phyloP scores from a whole-genome alignment of 1,140 invertebrate genomes.

The Megalonaias nervosa region DNA sequence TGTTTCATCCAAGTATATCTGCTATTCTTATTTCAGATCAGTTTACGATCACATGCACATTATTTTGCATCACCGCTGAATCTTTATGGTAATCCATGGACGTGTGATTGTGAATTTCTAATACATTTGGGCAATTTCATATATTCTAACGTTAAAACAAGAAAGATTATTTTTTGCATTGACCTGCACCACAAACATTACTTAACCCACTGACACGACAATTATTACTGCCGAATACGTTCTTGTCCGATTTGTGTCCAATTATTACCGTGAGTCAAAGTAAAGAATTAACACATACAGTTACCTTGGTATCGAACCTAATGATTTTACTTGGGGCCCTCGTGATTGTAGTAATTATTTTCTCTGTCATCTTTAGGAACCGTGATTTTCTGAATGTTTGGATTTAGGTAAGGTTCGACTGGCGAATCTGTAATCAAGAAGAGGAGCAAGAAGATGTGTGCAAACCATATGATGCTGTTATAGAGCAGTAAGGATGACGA shows the following conservation, averaged over 20 bases:
- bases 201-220: neutral
- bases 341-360: conserved; percentile 11
- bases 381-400: conserved; percentile 48
- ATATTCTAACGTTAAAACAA: conserved; percentile 21
- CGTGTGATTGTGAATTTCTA: conserved; percentile 42
- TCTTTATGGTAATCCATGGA: conserved; percentile 50
- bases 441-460: conserved; percentile 26
- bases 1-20: no score
- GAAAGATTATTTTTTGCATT: conserved; percentile 24
- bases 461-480: conserved; percentile 53
- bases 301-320: conserved; percentile 17
- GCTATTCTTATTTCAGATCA: no score
- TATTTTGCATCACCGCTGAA: conserved; percentile 14
- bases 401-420: conserved; percentile 47
- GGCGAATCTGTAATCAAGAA: conserved; percentile 28
- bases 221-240: neutral
- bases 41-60: no score
- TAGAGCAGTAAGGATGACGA: conserved; percentile 55
- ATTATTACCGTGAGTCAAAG: conserved; percentile 4
- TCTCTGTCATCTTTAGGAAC: conserved; percentile 36
- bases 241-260: neutral
- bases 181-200: conserved; percentile 28
- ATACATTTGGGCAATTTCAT: conserved; percentile 32
- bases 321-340: conserved; percentile 25
- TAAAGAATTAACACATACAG: neutral